Percentiles rank a stretch among this genome's conserved stretches.
Evolutionary conservation across 2,113 vertebrate species (phyloP).

Genomic region (Copsychus sechellarum): DNA sequence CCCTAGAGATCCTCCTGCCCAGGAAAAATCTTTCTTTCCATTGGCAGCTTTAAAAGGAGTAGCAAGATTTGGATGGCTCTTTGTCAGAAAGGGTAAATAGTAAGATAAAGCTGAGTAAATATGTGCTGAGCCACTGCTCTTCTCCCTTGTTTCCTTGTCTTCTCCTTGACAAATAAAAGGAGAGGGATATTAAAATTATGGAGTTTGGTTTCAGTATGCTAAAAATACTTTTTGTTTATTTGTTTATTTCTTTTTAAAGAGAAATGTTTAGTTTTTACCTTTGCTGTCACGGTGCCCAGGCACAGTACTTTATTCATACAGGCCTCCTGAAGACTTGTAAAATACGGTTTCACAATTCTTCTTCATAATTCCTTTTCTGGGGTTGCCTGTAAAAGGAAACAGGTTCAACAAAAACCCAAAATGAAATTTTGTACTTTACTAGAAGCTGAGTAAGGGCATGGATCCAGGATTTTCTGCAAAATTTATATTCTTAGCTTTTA

Average conservation of each 20-base stretch:
- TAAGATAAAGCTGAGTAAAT: neutral
- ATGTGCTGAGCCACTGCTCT: neutral
- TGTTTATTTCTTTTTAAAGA: neutral
- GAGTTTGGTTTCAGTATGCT: neutral
- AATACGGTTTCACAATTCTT: neutral
- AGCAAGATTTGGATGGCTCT: neutral
- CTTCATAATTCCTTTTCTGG: neutral
- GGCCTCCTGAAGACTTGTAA: neutral
- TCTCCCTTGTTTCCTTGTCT: neutral
- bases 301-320: neutral
- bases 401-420: neutral
- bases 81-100: neutral
- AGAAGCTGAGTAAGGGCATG: neutral
- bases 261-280: neutral
- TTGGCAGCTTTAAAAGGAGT: neutral
- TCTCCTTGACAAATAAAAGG: neutral
- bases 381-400: neutral
- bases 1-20: neutral
- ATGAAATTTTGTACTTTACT: neutral
- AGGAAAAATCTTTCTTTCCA: constrained; percentile 23
- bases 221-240: neutral
- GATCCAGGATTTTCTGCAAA: neutral
- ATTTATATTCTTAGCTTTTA: neutral
- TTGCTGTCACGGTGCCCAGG: neutral
- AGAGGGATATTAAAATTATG: neutral